Evolutionary conservation across 2,888 invertebrate genomes (phyloP), one percentile per base, ranked within the genome.

Genomic region (Pheosia gnoma): DNA sequence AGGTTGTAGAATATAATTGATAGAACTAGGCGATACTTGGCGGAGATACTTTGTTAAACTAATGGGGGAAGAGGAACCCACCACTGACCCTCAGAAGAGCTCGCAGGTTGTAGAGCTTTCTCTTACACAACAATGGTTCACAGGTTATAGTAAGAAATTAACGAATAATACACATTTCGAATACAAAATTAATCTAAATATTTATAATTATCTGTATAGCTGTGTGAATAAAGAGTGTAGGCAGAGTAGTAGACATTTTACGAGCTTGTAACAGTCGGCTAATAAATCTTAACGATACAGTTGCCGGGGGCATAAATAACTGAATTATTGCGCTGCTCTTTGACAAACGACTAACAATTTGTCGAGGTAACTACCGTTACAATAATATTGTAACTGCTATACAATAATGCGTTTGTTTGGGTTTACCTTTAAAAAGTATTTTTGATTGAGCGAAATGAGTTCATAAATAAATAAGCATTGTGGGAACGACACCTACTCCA

Each of bases 241-340:
- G 39, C 37, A 53, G 37, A n/a, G 11, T n/a, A 47, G n/a, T 39
- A 55, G 55, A 5, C 6, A 53, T 38, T 37, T 55, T 38, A 39
- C 55, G 55, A 55, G 39, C 39, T 38, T 36, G 39, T 45, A 57
- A n/a, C 69, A 74, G 72, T 65, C 62, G 63, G 59, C 66, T 74
- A 74, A 86, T 86, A 85, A 85, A 88, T 89, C 80, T 80, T 63
- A 63, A 62, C 75, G 73, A 76, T 78, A 78, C 82, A 78, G 81
- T 81, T 75, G 77, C 83, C 82, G 83, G 76, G 76, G 81, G 81
- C 88, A 90, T 91, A 90, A 91, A 91, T 90, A 90, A 90, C 87
- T 70, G 79, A 83, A 87, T 90, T 90, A 91, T 91, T 91, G 89
- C 87, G 82, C 80, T 81, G 84, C 81, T 80, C 82, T 87, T 84